Conservation (phyloP, 2,797 vertebrate species). For the Discoglossus pictus region DNA sequence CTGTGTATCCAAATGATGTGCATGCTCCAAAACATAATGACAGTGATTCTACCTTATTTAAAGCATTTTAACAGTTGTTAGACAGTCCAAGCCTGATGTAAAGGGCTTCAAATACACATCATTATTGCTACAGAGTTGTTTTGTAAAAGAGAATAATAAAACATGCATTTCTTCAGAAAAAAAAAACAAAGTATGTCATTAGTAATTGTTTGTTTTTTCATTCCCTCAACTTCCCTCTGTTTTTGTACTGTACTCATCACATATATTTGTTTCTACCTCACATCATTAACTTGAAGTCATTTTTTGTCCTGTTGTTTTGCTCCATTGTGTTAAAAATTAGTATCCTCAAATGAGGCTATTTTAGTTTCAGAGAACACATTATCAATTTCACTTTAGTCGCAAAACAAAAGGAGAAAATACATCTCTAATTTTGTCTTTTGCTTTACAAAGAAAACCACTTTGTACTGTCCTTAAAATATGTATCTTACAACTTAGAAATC, state of each 20-base stretch:
- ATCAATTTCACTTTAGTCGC: constrained; percentile 25
- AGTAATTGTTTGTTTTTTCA: not conserved
- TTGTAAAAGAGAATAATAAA: not conserved
- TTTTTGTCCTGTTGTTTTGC: constrained; percentile 39
- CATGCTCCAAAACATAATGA: no score
- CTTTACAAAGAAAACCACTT: constrained; percentile 1
- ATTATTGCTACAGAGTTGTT: not conserved
- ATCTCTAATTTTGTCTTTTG: constrained; percentile 9
- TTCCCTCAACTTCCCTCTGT: not conserved
- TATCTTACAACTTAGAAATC: not conserved
- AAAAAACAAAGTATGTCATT: not conserved
- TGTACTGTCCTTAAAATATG: constrained; percentile 6
- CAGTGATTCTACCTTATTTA: no score
- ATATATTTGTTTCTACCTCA: constrained; percentile 37
- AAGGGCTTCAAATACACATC: no score
- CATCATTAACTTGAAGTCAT: constrained; percentile 47
- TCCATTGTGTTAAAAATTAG: constrained; percentile 46
- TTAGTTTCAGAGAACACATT: constrained; percentile 18
- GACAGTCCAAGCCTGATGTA: no score
- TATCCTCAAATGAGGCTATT: constrained; percentile 33
- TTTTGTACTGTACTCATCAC: constrained; percentile 13
- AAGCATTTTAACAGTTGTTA: no score
- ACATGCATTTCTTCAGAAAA: not conserved
- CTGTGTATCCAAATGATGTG: no score
- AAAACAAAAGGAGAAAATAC: constrained; percentile 1